phyloP scores from a whole-genome alignment of 2,113 vertebrate species.

The Malurus melanocephalus region DNA sequence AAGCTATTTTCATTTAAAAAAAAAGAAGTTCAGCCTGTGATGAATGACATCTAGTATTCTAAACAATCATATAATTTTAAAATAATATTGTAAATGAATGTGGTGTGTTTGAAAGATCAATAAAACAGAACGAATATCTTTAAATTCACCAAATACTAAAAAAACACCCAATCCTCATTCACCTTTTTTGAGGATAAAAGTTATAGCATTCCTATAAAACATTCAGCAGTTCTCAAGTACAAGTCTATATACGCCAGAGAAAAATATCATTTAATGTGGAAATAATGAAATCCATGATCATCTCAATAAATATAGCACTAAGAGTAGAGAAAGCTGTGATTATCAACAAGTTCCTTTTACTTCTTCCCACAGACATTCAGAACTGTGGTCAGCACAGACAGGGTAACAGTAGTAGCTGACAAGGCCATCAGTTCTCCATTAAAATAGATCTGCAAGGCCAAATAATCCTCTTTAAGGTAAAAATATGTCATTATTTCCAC shows the following conservation, averaged over 20 bases:
- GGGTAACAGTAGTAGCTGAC: not conserved
- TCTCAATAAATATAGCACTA: not conserved
- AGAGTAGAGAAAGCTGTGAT: not conserved
- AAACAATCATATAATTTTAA: not conserved
- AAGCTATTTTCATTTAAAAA: not conserved
- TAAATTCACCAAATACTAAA: not conserved
- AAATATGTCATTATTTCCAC: constrained; percentile 31
- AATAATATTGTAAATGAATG: not conserved
- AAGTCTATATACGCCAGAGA: not conserved
- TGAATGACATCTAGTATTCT: not conserved
- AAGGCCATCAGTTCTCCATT: constrained; percentile 8
- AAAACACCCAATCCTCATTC: not conserved
- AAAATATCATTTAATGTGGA: not conserved
- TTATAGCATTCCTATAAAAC: not conserved
- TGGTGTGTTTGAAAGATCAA: not conserved
- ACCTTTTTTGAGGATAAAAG: not conserved
- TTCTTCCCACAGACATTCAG: not conserved
- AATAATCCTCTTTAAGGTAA: constrained; percentile 31
- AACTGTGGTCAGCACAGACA: not conserved
- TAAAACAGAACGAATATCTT: not conserved
- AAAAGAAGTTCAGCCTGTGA: not conserved
- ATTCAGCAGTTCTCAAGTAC: not conserved
- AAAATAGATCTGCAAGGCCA: constrained; percentile 20
- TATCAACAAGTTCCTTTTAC: not conserved
- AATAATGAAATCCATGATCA: not conserved